Evolutionary conservation across 23 tunicate species (phyloP), one percentile per base, ranked within the genome.

Genomic region (Corella eumyota): DNA sequence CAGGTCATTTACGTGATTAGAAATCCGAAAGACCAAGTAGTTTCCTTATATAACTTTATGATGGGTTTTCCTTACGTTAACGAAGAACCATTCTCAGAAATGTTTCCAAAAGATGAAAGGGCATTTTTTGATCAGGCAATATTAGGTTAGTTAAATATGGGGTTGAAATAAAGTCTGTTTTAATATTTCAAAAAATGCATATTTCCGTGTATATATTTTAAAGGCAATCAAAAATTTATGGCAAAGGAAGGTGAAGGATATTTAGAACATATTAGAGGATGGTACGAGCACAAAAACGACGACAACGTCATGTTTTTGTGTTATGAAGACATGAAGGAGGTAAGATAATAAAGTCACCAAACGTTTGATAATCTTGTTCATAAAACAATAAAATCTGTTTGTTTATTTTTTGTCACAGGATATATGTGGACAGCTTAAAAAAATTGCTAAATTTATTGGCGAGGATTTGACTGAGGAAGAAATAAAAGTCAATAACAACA

Each of bases 281-380:
- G 68, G 68, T 62, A 62, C 68, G 25, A 62, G 44, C 68, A 62
- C 28, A 62, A 40, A 40, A 52, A 62, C 21, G 30, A 62, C 52
- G 44, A 40, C 40, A 62, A 62, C 32, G 47, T 62, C 25, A 51
- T 7, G 26, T 62, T 62, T 24, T 51, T 62, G 4, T 34, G 17
- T 22, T 62, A 62, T 38, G 68, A 62, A 25, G 68, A 62, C 25
- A 33, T 62, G 52, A 62, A 62, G 31, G 44, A 62, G 68, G 68
- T 62, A 34, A 15, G 48, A 40, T 40, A 40, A 40, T 40, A 40
- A 11, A 40, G 11, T 11, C 15, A 9, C 15, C 11, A 9, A 11
- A 9, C 11, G 15, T 15, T 15, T 40, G 11, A 60, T 28, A 33
- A 34, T 30, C 45, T 45, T 13, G 17, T 2, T 32, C 23, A 60